Evolutionary conservation across 64 coral and sea anemone species (phyloP), one percentile per base, ranked within the genome.

Genomic region (Dendronephthya gigantea): DNA sequence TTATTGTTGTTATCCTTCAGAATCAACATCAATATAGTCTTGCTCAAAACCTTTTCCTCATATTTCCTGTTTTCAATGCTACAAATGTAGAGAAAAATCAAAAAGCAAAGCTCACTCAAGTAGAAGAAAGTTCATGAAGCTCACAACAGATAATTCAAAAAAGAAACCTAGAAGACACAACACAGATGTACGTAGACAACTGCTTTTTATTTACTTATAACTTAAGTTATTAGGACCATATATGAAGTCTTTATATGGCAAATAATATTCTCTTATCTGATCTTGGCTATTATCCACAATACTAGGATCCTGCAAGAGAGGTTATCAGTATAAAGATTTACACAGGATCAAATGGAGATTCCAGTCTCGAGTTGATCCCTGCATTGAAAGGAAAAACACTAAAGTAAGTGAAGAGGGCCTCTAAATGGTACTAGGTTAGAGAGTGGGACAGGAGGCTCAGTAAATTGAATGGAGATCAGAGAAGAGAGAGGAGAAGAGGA

Each of bases 111-210:
- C 11, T 90, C 93, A 47, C 88, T 90, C 6, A 83, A 90, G 35
- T 87, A 92, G 22, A 91, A 93, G 85, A 86, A 92, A 34, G 29
- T 35, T 79, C 16, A 98, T 98, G 85, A 93, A 93, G 32, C 90
- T 89, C 31, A 62, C 91, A n/a, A 98, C 82, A 79, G 40, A 88
- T 33, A 87, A 83, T 17, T 81, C 87, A 6, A 98, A 93, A 39
- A 89, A 85, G 32, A 98, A 93, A 56, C 92, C 92, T 12, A 82
- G 92, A 45, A 89, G 90, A 87, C 92, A 90, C 55, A 98, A 98
- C 48, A 87, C 85, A 9, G 92, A 93, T 76, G 95, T 98, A 75
- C 11, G 41, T 45, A 45, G 41, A 45, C 4, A 45, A 45, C 23
- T 75, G 38, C 35, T 25, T 9, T 10, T 45, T 1, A 28, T 3